These are phyloP conservation scores for Lycopodina hypogea DNA, from an alignment of 37 sponge, comb jelly and placozoan species.

Conservation along the genomic window DNA sequence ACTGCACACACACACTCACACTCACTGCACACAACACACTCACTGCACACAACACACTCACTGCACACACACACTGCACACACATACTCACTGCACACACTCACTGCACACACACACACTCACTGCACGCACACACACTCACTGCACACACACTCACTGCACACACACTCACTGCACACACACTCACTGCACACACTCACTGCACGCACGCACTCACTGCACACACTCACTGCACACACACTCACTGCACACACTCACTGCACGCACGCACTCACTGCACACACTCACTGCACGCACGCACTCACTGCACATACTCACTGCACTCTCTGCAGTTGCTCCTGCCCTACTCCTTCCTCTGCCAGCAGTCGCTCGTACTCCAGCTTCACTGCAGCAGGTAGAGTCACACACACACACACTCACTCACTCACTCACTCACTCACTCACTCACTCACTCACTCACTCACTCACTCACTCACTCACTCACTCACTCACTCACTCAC, in stretches of 20 bases:
- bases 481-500: slow-evolving; percentile 8
- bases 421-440: too few species aligned
- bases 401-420: background rate
- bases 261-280: slow-evolving; percentile 71
- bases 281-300: background rate
- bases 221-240: too few species aligned
- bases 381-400: slow-evolving; percentile 19
- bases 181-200: too few species aligned
- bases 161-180: too few species aligned
- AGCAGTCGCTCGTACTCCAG: slow-evolving; percentile 51
- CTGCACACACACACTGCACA: background rate
- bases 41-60: background rate
- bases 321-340: slow-evolving; percentile 58
- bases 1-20: slow-evolving; percentile 66
- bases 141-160: too few species aligned
- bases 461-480: background rate
- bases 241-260: too few species aligned
- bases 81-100: too few species aligned
- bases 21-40: slow-evolving; percentile 46
- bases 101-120: background rate
- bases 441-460: background rate
- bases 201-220: too few species aligned
- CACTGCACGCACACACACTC: too few species aligned
- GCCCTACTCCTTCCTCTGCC: slow-evolving; percentile 51
- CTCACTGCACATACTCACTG: slow-evolving; percentile 35